A percentile compares a stretch with the other conserved stretches of the same genome.
These are phyloP conservation scores for Erythrocercus mccallii DNA, from an alignment of 2,113 vertebrate species.

Conservation along the genomic window DNA sequence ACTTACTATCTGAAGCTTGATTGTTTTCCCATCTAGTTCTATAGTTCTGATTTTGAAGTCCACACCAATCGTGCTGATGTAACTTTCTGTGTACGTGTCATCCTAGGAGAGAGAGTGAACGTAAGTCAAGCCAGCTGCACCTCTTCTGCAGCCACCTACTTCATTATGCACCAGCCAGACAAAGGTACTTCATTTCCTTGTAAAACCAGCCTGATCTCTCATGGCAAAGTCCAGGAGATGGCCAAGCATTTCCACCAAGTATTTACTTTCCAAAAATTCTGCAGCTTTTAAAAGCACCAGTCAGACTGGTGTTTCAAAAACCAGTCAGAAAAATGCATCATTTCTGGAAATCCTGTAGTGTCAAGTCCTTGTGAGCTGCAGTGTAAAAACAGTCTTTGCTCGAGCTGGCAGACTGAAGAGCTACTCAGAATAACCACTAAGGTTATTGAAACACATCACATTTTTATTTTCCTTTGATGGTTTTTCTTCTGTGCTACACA, in stretches of 20 bases:
- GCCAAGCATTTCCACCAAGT: background rate
- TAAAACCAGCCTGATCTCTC: background rate
- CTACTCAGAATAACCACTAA: background rate
- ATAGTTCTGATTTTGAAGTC: constrained; percentile 99
- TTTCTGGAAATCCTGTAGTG: background rate
- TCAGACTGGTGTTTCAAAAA: background rate
- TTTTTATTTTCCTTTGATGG: background rate
- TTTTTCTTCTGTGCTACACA: background rate
- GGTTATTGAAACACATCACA: background rate
- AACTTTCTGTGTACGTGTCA: constrained; percentile 98
- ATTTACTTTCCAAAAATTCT: background rate
- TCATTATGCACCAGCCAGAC: background rate
- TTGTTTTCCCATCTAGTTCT: constrained; percentile 97
- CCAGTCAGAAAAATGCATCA: background rate
- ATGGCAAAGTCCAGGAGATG: background rate
- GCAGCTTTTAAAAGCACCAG: background rate
- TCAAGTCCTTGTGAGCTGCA: background rate
- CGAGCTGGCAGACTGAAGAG: background rate
- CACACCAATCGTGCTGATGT: constrained; percentile 98
- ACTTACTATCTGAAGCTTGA: constrained; percentile 99
- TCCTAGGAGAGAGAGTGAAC: constrained; percentile 77
- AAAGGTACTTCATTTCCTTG: background rate
- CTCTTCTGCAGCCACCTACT: background rate
- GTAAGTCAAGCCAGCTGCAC: background rate
- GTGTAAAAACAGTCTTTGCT: background rate